Evolutionary conservation across 2,888 invertebrate species (phyloP).

Genomic region (Helleia helle): DNA sequence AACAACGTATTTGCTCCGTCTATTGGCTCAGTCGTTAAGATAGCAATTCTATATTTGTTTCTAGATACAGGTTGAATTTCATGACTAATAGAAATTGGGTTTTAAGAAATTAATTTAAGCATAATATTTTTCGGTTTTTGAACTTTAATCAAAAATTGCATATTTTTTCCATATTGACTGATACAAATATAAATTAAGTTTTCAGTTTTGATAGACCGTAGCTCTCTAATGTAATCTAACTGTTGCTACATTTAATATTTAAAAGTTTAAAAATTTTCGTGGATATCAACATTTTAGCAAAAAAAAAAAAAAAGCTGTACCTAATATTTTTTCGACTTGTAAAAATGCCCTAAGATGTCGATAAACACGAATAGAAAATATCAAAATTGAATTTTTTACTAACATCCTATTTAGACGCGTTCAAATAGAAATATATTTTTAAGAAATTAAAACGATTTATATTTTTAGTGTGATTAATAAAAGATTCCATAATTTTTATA

Average conservation of each 20-base stretch:
- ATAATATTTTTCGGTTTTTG: neutral
- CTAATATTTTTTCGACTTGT: too few species aligned
- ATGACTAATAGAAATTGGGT: too few species aligned
- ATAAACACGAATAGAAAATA: slow-evolving; percentile 9
- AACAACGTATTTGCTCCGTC: too few species aligned
- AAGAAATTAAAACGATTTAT: slow-evolving; percentile 37
- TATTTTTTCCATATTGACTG: slow-evolving; percentile 34
- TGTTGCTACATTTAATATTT: slow-evolving; percentile 18
- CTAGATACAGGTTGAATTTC: too few species aligned
- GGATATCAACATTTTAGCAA: slow-evolving; percentile 2
- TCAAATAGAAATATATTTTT: slow-evolving; percentile 44
- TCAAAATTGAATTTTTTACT: slow-evolving; percentile 23
- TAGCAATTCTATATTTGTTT: too few species aligned
- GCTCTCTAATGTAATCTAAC: slow-evolving; percentile 45
- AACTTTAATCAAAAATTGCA: slow-evolving; percentile 9
- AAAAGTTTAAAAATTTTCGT: slow-evolving; percentile 10
- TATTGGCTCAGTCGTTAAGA: too few species aligned
- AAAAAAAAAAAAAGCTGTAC: too few species aligned
- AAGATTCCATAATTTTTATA: slow-evolving; percentile 61
- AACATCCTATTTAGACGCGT: slow-evolving; percentile 29
- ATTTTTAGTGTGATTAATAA: slow-evolving; percentile 36
- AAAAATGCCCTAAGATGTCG: neutral
- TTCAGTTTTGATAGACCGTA: slow-evolving; percentile 39
- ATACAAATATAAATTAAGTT: slow-evolving; percentile 24
- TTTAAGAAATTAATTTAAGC: too few species aligned